Base-by-base conservation (phyloP, 2,113 vertebrate genomes). In the Carollia perspicillata region DNA sequence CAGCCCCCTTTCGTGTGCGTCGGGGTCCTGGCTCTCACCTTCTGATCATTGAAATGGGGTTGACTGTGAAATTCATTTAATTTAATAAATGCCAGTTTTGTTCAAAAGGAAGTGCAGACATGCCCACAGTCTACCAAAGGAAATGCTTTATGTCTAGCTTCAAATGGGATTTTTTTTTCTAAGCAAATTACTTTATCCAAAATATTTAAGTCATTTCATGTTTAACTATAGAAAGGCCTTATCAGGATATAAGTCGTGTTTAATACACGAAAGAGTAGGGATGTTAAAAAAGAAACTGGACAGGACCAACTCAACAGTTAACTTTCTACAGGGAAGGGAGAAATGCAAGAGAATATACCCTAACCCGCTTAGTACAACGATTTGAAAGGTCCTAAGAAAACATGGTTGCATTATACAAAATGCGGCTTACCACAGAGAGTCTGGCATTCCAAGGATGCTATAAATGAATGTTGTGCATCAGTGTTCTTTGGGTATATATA, bases 111-210 rank as follows among this genome's bases (percentile, higher is more conserved):
- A 65, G 42, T 93, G n/a, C 88, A 89, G 88, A 69, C 9, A 81
- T 89, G 74, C 44, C 51, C 35, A 94, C 63, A 53, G 6, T 86
- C 66, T 78, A 89, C 51, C 85, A 89, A 88, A 95, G 68, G 55
- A 84, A 93, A 85, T 83, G 35, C 4, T 93, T 89, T 58, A 95
- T 88, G 47, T 81, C 60, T 55, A 69, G 69, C 77, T 96, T 77
- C 81, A 94, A 79, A 71, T 89, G 78, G 71, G 84, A 78, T 63
- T 86, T 63, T 65, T 65, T 84, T 97, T 93, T 74, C 90, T 49
- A 84, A 96, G 81, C 78, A 84, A 96, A 93, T 12, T 89, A 92
- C 83, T 93, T 94, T 95, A 90, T 71, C 68, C 37, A 79, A 51
- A 91, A 90, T 78, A 94, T 75, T 88, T 68, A 90, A 94, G 49